Conservation (phyloP, 1,140 invertebrate genomes). For the Cherax destructor region DNA sequence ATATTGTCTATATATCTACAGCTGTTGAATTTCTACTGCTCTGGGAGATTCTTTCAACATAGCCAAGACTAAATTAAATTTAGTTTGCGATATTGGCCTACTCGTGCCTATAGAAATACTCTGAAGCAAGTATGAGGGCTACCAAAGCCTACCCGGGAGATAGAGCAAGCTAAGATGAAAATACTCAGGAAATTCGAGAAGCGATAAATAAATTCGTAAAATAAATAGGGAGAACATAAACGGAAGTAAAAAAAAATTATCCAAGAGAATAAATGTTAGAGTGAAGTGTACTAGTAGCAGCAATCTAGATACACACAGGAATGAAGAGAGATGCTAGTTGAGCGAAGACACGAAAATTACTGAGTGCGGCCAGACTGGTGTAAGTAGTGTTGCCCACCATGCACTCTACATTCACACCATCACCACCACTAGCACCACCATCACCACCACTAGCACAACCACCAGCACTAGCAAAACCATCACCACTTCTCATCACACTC, state of each 20-base stretch:
- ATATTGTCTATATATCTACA: constrained; percentile 38
- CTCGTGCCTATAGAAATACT: constrained; percentile 44
- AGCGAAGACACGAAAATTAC: neutral
- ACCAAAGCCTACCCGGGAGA: constrained; percentile 34
- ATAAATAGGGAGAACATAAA: too few relatives aligned
- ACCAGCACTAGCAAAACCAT: neutral
- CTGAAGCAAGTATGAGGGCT: constrained; percentile 43
- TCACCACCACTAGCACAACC: too few relatives aligned
- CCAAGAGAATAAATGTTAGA: neutral
- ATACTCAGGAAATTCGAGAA: neutral
- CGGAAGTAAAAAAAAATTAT: too few relatives aligned
- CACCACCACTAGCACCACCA: neutral
- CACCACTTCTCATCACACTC: too few relatives aligned
- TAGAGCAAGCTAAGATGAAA: neutral
- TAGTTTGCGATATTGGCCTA: constrained; percentile 34
- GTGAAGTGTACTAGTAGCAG: neutral
- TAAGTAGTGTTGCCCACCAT: neutral
- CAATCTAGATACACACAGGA: neutral
- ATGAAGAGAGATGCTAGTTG: neutral
- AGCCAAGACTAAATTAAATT: constrained; percentile 43
- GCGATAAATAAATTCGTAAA: neutral
- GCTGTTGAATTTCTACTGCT: constrained; percentile 46
- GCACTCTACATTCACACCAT: neutral
- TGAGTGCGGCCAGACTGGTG: neutral
- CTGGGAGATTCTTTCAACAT: constrained; percentile 43